phyloP scores from a whole-genome alignment of 2,797 vertebrate species.

The Acanthopagrus latus region DNA sequence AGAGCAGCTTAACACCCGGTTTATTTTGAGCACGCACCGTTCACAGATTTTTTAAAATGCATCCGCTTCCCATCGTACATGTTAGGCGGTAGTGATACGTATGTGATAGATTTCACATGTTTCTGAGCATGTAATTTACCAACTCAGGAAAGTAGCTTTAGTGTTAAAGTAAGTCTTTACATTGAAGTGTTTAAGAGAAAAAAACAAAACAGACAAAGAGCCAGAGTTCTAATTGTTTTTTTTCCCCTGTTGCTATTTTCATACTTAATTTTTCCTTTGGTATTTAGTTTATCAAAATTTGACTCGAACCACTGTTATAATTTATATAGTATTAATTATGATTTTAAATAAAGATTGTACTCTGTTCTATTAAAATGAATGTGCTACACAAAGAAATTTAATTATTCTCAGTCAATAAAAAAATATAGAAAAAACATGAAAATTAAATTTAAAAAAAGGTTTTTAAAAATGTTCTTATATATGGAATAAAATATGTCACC shows the following conservation, averaged over 20 bases:
- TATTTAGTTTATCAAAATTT: slow-evolving; percentile 5
- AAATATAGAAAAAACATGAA: not conserved
- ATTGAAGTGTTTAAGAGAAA: not conserved
- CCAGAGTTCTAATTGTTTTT: not conserved
- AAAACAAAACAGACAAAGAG: not conserved
- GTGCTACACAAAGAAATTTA: not conserved
- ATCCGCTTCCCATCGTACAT: not conserved
- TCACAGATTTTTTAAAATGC: not conserved
- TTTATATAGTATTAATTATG: not conserved
- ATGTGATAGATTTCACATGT: not conserved
- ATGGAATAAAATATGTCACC: not conserved
- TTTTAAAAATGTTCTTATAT: not conserved
- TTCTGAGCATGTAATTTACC: not conserved
- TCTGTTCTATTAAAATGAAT: not conserved
- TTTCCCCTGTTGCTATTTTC: not conserved
- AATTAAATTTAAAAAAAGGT: not conserved
- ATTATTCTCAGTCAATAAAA: slow-evolving; percentile 1
- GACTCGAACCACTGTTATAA: not conserved
- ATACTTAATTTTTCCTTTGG: not conserved
- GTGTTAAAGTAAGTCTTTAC: not conserved
- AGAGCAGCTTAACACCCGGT: not conserved
- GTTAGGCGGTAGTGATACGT: not conserved
- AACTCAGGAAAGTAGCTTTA: not conserved
- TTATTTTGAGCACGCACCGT: not conserved
- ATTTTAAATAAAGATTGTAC: slow-evolving; percentile 11